Conservation (phyloP, 2,797 vertebrate species). For the Sebastes taczanowskii region DNA sequence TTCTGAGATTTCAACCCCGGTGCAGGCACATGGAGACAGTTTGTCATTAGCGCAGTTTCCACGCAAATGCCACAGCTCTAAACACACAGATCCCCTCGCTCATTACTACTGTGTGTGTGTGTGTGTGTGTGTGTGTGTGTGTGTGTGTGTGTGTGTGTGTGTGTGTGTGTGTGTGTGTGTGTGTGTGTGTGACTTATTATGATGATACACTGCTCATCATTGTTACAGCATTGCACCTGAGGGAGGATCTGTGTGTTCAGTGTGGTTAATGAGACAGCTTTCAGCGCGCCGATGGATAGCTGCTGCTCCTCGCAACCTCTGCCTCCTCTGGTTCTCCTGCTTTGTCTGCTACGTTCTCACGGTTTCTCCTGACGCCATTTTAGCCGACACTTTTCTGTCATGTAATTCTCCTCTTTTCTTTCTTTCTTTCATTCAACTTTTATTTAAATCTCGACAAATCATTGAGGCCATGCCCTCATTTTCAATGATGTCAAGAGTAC, state of each 20-base stretch:
- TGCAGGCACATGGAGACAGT: conserved; percentile 6
- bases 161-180: background rate
- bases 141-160: background rate
- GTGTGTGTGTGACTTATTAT: conserved; percentile 16
- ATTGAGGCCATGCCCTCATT: too few species aligned
- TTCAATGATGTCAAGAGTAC: too few species aligned
- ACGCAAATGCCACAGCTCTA: background rate
- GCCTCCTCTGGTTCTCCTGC: background rate
- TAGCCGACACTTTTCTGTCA: background rate
- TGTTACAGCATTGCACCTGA: conserved; percentile 47
- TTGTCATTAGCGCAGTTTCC: conserved; percentile 5
- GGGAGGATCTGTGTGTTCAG: conserved; percentile 59
- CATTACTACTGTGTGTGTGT: background rate
- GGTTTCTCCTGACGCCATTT: background rate
- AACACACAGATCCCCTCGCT: conserved; percentile 11
- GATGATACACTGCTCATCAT: conserved; percentile 44
- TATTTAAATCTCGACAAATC: too few species aligned
- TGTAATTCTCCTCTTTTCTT: background rate
- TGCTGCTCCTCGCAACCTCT: background rate
- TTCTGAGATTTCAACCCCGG: background rate
- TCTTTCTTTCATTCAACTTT: too few species aligned
- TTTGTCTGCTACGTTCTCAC: background rate
- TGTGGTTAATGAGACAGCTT: conserved; percentile 53
- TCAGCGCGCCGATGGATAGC: conserved; percentile 18
- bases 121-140: background rate